Base-by-base conservation (phyloP, 2,797 vertebrate species). In the Diglossa cyanea region DNA sequence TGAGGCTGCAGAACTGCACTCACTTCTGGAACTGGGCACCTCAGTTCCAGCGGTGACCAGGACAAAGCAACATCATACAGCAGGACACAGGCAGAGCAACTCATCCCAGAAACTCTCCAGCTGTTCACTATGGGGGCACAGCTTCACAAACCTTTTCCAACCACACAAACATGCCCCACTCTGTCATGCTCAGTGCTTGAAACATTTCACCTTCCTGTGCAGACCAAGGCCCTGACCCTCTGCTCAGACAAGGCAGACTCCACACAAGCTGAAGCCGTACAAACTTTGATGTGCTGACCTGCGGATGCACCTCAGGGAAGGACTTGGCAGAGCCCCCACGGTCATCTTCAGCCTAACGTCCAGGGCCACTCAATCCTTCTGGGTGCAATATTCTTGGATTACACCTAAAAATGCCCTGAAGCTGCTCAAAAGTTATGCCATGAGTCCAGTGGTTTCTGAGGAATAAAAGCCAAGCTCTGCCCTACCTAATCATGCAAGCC, bases 311-410 rank as follows among this genome's bases (percentile, higher is more conserved):
- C 78, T 94, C 84, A 77, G 74, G 78, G 82, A 94, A 94, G 66
- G 79, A 95, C 82, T 61, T 91, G 79, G 82, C 85, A 95, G 78
- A 91, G 62, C 35, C 86, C 90, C 45, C 91, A 76, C 1, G 11
- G 71, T 67, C 92, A 86, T 88, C 92, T 95, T 94, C 92, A 94
- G 91, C 77, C 93, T 88, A 88, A 84, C 0, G 14, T 85, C 93
- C 93, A 65, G 30, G 50, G 26, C 39, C 79, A 62, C 76, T 91
- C 76, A 92, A 8, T 91, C 55, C 76, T 93, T 66, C 35, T 66
- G 79, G 76, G 42, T 87, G 54, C 13, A 88, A 91, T 62, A 63
- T 39, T 86, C 91, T 50, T 73, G 79, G 73, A 48, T 94, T 86
- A 90, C 76, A 93, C 45, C 87, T 91, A 91, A 91, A 89, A 88